A percentile compares a stretch with the other conserved stretches of the same genome.
These are phyloP conservation scores for Cetonia aurata DNA, from an alignment of 2,888 invertebrate genomes.

Conservation along the genomic window DNA sequence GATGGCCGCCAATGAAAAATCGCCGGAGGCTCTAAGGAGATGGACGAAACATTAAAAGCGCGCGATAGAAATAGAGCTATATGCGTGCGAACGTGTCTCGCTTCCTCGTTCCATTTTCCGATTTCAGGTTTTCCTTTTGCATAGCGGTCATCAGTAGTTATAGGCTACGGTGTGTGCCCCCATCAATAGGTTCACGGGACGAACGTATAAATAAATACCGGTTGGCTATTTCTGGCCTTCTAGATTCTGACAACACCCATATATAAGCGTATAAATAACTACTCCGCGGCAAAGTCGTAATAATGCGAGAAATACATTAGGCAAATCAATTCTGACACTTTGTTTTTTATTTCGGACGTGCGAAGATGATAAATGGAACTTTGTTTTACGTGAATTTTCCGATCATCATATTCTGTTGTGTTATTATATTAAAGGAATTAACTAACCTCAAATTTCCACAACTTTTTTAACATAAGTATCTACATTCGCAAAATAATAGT, in stretches of 20 bases:
- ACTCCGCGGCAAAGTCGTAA: neutral
- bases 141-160: conserved; percentile 37
- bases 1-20: conserved; percentile 14
- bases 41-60: conserved; percentile 2
- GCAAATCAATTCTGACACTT: conserved; percentile 6
- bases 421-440: no score
- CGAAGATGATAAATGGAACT: no score
- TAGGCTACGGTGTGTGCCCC: conserved; percentile 22
- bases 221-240: conserved; percentile 25
- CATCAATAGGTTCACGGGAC: conserved; percentile 28
- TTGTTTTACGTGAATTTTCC: no score
- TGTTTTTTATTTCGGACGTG: neutral
- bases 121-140: conserved; percentile 38
- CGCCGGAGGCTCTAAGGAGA: neutral
- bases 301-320: conserved; percentile 7
- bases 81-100: conserved; percentile 17
- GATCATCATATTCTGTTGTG: no score
- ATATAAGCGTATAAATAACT: conserved; percentile 16
- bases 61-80: conserved; percentile 30
- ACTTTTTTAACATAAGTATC: no score
- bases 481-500: no score
- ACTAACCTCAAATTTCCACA: no score
- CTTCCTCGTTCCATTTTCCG: conserved; percentile 37
- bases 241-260: conserved; percentile 19
- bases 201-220: conserved; percentile 27